Evolutionary conservation across 2,888 invertebrate species (phyloP).

Genomic region (Aphidoletes aphidimyza): DNA sequence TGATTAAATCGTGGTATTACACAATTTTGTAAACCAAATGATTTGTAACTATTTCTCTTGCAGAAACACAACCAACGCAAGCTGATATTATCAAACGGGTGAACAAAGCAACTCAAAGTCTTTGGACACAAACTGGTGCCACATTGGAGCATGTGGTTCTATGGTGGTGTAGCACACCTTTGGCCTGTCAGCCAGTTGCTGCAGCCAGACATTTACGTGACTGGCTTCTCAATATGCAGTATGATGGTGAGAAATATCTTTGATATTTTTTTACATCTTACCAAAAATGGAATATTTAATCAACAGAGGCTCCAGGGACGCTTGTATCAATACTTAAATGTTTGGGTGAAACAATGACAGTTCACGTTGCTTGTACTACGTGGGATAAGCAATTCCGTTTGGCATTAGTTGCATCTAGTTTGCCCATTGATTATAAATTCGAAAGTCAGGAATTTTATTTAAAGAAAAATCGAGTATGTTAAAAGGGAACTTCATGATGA

Average conservation of each 20-base stretch:
- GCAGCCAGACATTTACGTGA: constrained; percentile 74
- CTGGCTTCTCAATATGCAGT: constrained; percentile 70
- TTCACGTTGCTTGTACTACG: constrained; percentile 80
- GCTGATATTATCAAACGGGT: constrained; percentile 62
- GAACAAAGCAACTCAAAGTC: constrained; percentile 63
- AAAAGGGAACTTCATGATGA: too few species aligned
- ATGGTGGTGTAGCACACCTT: constrained; percentile 84
- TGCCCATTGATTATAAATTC: constrained; percentile 57
- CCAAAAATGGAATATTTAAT: not conserved
- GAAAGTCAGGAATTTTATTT: constrained; percentile 55
- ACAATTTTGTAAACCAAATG: not conserved
- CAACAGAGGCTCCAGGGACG: constrained; percentile 74
- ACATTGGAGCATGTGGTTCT: constrained; percentile 83
- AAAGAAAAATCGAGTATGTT: constrained; percentile 55
- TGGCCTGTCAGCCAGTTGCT: constrained; percentile 74
- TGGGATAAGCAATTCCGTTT: constrained; percentile 76
- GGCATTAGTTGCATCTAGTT: constrained; percentile 62
- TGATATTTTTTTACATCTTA: not conserved
- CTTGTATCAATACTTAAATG: constrained; percentile 78
- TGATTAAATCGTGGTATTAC: constrained; percentile 68
- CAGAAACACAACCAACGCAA: constrained; percentile 57
- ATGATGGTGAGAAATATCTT: constrained; percentile 56
- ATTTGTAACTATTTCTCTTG: not conserved
- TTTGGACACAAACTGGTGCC: constrained; percentile 85
- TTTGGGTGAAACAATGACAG: constrained; percentile 80